Percentiles rank a stretch among this genome's conserved stretches.
phyloP scores from a whole-genome alignment of 2,797 vertebrate species.

The Hybognathus amarus region DNA sequence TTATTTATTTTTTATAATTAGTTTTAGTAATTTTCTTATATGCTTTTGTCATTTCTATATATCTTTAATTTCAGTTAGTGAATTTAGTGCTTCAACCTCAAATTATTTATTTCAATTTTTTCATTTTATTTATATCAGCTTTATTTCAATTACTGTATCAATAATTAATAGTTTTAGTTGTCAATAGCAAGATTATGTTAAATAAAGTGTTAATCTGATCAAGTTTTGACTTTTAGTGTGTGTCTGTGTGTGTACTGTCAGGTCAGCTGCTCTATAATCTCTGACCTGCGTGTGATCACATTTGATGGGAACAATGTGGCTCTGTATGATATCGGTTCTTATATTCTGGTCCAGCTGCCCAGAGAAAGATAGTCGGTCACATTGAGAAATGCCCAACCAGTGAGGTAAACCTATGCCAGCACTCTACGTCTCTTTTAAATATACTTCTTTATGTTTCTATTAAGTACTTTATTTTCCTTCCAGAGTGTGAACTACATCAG shows the following conservation, averaged over 20 bases:
- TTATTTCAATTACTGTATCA: background rate
- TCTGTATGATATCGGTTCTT: constrained; percentile 92
- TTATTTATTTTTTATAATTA: background rate
- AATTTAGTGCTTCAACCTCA: background rate
- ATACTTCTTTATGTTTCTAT: background rate
- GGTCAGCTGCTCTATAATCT: constrained; percentile 95
- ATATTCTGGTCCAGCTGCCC: constrained; percentile 90
- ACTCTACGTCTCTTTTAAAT: background rate
- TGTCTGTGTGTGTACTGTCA: constrained; percentile 62
- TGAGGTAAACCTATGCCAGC: constrained; percentile 78
- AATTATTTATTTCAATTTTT: background rate
- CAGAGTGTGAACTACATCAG: constrained; percentile 95
- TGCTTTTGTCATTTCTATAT: background rate
- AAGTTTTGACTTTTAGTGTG: background rate
- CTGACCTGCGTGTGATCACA: constrained; percentile 93
- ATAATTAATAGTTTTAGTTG: background rate
- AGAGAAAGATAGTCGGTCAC: constrained; percentile 90
- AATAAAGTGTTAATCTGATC: background rate
- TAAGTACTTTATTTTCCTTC: constrained; percentile 62
- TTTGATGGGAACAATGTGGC: constrained; percentile 98
- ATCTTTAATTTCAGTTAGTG: background rate
- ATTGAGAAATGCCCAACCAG: constrained; percentile 94
- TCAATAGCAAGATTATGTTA: background rate
- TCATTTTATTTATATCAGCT: background rate
- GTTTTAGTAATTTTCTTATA: background rate